Evolutionary conservation across 2,113 vertebrate species (phyloP).

Genomic region (Ammodytes dubius): DNA sequence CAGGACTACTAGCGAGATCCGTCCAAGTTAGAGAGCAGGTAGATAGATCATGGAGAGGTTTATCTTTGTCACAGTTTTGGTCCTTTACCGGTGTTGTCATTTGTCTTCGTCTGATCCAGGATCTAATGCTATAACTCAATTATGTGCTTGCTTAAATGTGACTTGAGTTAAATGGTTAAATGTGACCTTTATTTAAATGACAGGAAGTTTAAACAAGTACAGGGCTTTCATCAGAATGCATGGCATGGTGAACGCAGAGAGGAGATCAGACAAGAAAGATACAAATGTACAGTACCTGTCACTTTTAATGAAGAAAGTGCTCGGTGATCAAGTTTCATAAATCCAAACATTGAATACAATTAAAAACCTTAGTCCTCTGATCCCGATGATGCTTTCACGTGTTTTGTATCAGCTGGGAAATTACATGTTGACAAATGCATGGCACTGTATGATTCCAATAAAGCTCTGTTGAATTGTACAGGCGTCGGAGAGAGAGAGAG

Average conservation of each 20-base stretch:
- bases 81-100: no score
- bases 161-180: background rate
- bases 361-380: background rate
- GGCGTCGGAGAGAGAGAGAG: background rate
- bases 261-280: background rate
- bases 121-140: background rate
- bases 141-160: constrained; percentile 16
- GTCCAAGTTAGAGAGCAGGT: background rate
- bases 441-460: constrained; percentile 29
- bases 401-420: background rate
- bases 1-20: background rate
- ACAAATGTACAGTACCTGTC: background rate
- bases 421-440: background rate
- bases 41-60: background rate
- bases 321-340: background rate
- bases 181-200: background rate
- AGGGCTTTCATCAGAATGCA: constrained; percentile 1
- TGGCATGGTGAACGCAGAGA: background rate
- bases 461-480: constrained; percentile 23
- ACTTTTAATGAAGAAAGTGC: background rate
- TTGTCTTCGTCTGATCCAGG: background rate
- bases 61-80: no score
- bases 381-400: no score
- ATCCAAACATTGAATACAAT: background rate
- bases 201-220: background rate